These are phyloP conservation scores for Acrocephalus kingi DNA, from an alignment of 2,113 vertebrate genomes.

Conservation along the genomic window DNA sequence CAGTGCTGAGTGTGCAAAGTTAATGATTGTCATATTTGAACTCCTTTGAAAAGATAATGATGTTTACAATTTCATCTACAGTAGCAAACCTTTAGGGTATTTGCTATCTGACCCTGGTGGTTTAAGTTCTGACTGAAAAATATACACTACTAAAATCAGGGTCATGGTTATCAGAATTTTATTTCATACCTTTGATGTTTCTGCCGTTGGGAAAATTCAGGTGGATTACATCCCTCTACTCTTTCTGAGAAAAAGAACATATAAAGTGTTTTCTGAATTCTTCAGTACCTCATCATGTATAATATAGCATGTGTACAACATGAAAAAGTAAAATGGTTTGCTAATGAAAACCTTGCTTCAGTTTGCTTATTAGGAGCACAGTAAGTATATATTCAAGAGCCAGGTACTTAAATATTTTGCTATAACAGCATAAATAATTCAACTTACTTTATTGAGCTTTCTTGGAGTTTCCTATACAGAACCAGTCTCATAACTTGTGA, in stretches of 20 bases:
- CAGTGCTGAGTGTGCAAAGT: background rate
- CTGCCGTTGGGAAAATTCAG: background rate
- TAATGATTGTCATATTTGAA: slow-evolving; percentile 24
- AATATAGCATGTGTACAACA: background rate
- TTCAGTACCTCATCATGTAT: background rate
- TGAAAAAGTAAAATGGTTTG: background rate
- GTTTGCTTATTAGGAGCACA: background rate
- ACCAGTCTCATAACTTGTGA: background rate
- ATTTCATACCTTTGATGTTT: background rate
- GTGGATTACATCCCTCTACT: background rate
- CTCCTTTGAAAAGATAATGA: slow-evolving; percentile 10
- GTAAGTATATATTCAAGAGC: background rate
- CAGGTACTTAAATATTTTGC: background rate
- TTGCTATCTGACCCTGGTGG: background rate
- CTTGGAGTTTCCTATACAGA: background rate
- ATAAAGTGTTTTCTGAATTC: background rate
- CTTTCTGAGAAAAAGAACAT: background rate
- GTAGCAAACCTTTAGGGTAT: background rate
- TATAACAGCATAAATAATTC: background rate
- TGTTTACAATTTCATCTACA: slow-evolving; percentile 6
- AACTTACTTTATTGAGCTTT: background rate
- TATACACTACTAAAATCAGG: background rate
- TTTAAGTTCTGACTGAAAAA: slow-evolving; percentile 1
- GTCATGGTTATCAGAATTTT: background rate
- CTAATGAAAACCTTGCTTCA: background rate